Conservation (phyloP, 2,113 vertebrate genomes). For the Isurus oxyrinchus region DNA sequence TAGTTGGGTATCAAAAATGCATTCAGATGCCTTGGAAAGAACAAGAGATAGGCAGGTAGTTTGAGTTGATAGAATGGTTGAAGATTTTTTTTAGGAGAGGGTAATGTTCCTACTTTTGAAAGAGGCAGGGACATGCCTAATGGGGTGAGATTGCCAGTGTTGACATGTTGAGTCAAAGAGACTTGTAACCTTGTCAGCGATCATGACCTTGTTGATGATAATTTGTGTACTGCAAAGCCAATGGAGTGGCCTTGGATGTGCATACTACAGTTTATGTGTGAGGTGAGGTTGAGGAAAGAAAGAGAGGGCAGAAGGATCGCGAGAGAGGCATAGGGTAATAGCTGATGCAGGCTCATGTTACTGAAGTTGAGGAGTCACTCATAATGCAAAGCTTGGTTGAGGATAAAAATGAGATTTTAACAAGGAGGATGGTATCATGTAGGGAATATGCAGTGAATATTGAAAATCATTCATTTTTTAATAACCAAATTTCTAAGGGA, state of each 20-base stretch:
- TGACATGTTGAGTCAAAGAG: neutral
- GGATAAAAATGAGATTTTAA: too few relatives aligned
- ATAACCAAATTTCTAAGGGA: neutral
- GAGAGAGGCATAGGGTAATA: too few relatives aligned
- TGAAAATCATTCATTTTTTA: neutral
- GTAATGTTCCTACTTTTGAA: neutral
- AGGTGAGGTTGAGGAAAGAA: neutral
- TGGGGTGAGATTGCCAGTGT: neutral
- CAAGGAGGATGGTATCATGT: too few relatives aligned
- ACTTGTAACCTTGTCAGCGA: neutral
- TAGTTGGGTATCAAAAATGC: too few relatives aligned
- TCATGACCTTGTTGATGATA: neutral
- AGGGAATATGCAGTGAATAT: neutral
- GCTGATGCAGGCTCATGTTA: too few relatives aligned
- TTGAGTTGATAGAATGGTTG: too few relatives aligned
- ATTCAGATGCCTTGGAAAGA: too few relatives aligned
- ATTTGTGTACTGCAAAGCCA: neutral
- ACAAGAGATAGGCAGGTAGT: too few relatives aligned
- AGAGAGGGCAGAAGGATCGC: neutral
- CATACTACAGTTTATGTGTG: neutral
- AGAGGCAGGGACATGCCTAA: neutral
- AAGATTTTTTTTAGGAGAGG: neutral
- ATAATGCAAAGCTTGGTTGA: too few relatives aligned
- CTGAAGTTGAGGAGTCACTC: too few relatives aligned
- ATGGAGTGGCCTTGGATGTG: neutral